These are phyloP conservation scores for Monochamus alternatus DNA, from an alignment of 2,888 invertebrate species.

Conservation along the genomic window DNA sequence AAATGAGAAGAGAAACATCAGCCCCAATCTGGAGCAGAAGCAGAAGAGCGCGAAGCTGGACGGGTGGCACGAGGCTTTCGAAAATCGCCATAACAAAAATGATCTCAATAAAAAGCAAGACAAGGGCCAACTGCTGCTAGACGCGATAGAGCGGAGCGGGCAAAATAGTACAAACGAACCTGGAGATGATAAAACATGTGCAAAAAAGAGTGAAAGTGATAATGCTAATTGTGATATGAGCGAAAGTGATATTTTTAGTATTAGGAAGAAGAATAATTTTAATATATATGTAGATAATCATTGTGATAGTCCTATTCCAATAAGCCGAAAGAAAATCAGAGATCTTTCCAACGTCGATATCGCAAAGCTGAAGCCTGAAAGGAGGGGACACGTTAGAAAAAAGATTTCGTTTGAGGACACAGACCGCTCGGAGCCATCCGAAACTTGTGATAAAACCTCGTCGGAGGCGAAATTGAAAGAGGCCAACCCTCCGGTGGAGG, in stretches of 20 bases:
- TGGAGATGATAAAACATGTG: conserved; percentile 39
- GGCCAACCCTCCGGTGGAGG: conserved; percentile 62
- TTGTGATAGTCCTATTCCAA: conserved; percentile 68
- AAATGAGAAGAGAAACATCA: conserved; percentile 43
- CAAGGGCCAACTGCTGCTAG: conserved; percentile 67
- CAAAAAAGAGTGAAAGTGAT: conserved; percentile 64
- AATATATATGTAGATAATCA: conserved; percentile 66
- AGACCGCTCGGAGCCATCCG: conserved; percentile 33
- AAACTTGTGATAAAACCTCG: conserved; percentile 9
- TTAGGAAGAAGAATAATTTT: conserved; percentile 66
- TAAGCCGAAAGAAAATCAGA: conserved; percentile 51
- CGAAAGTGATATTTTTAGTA: conserved; percentile 70
- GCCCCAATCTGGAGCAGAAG: conserved; percentile 42
- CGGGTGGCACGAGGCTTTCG: conserved; percentile 37
- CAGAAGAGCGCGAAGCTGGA: conserved; percentile 47
- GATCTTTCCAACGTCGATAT: conserved; percentile 55
- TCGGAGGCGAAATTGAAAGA: conserved; percentile 26
- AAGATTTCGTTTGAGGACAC: conserved; percentile 65
- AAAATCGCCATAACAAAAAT: conserved; percentile 56
- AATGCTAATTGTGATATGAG: conserved; percentile 66
- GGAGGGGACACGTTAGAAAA: conserved; percentile 59
- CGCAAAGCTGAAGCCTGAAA: conserved; percentile 42
- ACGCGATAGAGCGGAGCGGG: conserved; percentile 68
- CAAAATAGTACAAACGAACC: conserved; percentile 55
- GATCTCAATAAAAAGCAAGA: conserved; percentile 64